Evolutionary conservation across 2,888 invertebrate genomes (phyloP).

Genomic region (Drosophila ochracea): DNA sequence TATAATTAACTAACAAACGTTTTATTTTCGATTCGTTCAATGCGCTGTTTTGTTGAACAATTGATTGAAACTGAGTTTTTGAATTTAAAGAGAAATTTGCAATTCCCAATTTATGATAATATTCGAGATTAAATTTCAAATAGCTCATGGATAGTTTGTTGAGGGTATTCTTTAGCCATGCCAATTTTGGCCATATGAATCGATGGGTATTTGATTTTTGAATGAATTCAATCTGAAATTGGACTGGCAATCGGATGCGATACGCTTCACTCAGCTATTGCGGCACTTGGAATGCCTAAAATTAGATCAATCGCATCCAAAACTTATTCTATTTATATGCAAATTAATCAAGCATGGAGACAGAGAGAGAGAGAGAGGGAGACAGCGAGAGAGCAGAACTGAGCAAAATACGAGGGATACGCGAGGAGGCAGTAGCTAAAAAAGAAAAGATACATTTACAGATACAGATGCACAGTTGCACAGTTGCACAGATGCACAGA

Average conservation of each 20-base stretch:
- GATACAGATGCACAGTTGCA: constrained; percentile 17
- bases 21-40: neutral
- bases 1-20: neutral
- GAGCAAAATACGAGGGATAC: constrained; percentile 20
- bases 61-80: neutral
- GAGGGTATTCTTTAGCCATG: neutral
- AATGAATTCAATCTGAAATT: constrained; percentile 4
- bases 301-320: constrained; percentile 59
- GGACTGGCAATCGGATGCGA: constrained; percentile 11
- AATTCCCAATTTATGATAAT: neutral
- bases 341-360: constrained; percentile 66
- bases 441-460: constrained; percentile 39
- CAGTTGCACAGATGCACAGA: constrained; percentile 9
- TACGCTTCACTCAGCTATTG: constrained; percentile 21
- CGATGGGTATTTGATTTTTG: constrained; percentile 6
- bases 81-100: neutral
- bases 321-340: constrained; percentile 73
- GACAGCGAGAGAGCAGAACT: neutral
- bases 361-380: constrained; percentile 6
- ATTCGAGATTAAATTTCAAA: neutral
- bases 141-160: neutral
- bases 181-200: constrained; percentile 16
- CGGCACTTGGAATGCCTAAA: constrained; percentile 49
- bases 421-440: constrained; percentile 10
- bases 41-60: neutral